Base-by-base conservation (phyloP, 2,888 invertebrate species). In the Trichacis sp. region DNA sequence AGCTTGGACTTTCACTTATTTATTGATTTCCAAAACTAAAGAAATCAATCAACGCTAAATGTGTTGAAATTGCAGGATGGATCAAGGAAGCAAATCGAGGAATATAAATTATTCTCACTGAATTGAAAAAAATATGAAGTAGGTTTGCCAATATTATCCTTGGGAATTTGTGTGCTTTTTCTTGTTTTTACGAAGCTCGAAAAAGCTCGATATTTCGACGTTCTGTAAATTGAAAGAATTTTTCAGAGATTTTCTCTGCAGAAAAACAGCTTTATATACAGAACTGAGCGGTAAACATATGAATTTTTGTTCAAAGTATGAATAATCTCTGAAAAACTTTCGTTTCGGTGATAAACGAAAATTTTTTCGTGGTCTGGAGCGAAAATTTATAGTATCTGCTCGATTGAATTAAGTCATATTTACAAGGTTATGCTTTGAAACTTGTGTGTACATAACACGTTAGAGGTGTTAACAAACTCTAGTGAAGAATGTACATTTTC, bases 351-450 rank as follows among this genome's bases (percentile, higher is more conserved):
- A n/a, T 15, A 42, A 18, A 14, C 8, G 14, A 42, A 14, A 42
- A 14, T 8, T 42, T 9, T 42, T 42, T 18, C 42, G 14, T 6
- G 42, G 14, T 18, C 1, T 15, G 17, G 17, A 17, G 42, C 14
- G n/a, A 6, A 6, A 42, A 42, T 11, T 36, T 36, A 69, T 71
- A 72, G 74, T 67, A 75, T 73, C 70, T 67, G 65, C 62, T 72
- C 69, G 67, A 71, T 72, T 68, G 54, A 69, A 71, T 71, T 65
- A 70, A 68, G 68, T 70, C 70, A 60, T 78, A 67, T 67, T 59
- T 63, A 67, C 63, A 67, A 60, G n/a, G 56, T 51, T 49, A 60
- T 52, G 30, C 47, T 49, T 38, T 42, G 2, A 15, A 42, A 42
- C 42, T 15, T 15, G 17, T 42, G n/a, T n/a, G n/a, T n/a, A n/a